phyloP scores from a whole-genome alignment of 2,888 invertebrate genomes.

The Selenia dentaria region DNA sequence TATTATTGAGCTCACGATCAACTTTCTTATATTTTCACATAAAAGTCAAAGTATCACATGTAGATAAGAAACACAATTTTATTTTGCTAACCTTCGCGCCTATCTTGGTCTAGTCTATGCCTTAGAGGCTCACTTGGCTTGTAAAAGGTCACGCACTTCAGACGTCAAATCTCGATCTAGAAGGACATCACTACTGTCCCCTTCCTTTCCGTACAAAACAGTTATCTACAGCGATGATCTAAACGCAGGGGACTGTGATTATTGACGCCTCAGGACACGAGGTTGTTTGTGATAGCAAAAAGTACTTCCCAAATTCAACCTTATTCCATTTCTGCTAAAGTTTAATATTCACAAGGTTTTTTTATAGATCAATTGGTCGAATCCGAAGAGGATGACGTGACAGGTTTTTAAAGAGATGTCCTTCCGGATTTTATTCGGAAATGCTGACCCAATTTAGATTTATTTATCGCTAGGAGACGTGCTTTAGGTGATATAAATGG shows the following conservation, averaged over 20 bases:
- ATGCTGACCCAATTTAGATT: constrained; percentile 23
- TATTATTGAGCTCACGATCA: too few species aligned
- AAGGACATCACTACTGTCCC: constrained; percentile 23
- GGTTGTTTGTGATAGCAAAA: constrained; percentile 60
- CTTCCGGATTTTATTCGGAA: constrained; percentile 21
- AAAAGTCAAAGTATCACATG: too few species aligned
- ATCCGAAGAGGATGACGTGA: constrained; percentile 24
- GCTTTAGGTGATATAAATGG: constrained; percentile 9
- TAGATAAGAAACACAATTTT: constrained; percentile 6
- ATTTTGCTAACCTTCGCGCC: constrained; percentile 2
- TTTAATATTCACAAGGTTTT: constrained; percentile 3
- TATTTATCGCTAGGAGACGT: constrained; percentile 14
- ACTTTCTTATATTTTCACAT: too few species aligned
- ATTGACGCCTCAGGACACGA: constrained; percentile 62
- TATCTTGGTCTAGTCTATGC: constrained; percentile 33
- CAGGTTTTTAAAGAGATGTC: constrained; percentile 23
- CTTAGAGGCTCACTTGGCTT: constrained; percentile 34
- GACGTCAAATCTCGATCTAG: constrained; percentile 7
- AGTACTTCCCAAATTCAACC: constrained; percentile 1
- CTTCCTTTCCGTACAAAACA: constrained; percentile 46
- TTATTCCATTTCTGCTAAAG: constrained; percentile 5
- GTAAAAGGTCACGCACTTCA: constrained; percentile 22
- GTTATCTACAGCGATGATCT: constrained; percentile 70
- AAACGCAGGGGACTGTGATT: constrained; percentile 66
- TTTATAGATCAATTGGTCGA: constrained; percentile 17